Base-by-base conservation (phyloP, 2,888 invertebrate genomes). In the Achlya flavicornis region DNA sequence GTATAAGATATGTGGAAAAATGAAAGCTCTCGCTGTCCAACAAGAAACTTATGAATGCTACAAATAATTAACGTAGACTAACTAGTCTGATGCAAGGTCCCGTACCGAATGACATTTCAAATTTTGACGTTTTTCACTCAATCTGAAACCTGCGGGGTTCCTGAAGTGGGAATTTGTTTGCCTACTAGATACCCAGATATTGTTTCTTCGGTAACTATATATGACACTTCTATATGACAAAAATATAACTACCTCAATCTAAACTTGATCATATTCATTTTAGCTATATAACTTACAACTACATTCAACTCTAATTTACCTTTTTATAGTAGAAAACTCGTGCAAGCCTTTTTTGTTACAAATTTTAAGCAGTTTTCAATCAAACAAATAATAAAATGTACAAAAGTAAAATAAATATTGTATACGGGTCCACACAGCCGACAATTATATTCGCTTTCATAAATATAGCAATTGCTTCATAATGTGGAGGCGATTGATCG, bases 51-150 rank as follows among this genome's bases (percentile, higher is more conserved):
- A 80, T 76, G 86, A 86, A 84, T 87, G 86, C 77, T 86, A 83
- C 81, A 83, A 84, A 83, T 90, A 87, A 91, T 90, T 88, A 84
- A 84, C 72, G 75, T 67, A 80, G 77, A 85, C 84, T 66, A 77
- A 85, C 84, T 66, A 79, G 87, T 88, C 81, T 84, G 84, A 87
- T 88, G 89, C 90, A 84, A 89, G 91, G 90, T 77, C 81, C 67
- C 66, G 78, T 64, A 74, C 81, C n/a, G n/a, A n/a, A n/a, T 89
- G 91, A 85, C 91, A 92, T 92, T 92, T 90, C 66, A 76, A 74
- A 78, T 84, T 87, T 85, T 83, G 84, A 70, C 79, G 84, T 80
- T 90, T 90, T 90, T 88, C 87, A 85, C 87, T 77, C 79, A 12
- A 41, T 41, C 12, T 2, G 41, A 41, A 12, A 12, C 12, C 2